phyloP scores from a whole-genome alignment of 2,888 invertebrate species.

The Chymomyza amoena region DNA sequence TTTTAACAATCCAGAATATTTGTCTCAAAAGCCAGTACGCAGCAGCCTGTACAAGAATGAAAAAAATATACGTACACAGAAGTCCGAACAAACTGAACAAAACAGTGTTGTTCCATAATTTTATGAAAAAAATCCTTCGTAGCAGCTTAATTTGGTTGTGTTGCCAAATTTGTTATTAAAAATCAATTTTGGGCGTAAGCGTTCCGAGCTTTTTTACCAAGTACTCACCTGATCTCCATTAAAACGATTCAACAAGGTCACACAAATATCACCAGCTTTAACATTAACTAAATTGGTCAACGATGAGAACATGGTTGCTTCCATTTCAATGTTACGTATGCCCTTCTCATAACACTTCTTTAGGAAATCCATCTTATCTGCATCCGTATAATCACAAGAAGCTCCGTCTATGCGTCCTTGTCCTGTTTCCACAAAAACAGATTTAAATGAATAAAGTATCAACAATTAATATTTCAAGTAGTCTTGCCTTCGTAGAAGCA shows the following conservation, averaged over 20 bases:
- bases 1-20: too few species aligned
- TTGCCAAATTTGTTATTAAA: too few species aligned
- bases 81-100: too few species aligned
- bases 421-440: constrained; percentile 78
- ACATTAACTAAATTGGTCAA: constrained; percentile 83
- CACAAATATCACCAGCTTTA: constrained; percentile 85
- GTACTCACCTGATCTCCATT: constrained; percentile 84
- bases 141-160: too few species aligned
- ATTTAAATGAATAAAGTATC: not conserved
- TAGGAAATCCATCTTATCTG: constrained; percentile 84
- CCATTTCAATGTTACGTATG: constrained; percentile 90
- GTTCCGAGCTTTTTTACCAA: too few species aligned
- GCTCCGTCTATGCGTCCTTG: constrained; percentile 89
- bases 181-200: too few species aligned
- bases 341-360: constrained; percentile 80
- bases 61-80: too few species aligned
- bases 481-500: constrained; percentile 88
- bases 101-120: too few species aligned
- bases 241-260: constrained; percentile 85
- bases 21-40: too few species aligned
- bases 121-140: too few species aligned
- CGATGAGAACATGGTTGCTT: constrained; percentile 86
- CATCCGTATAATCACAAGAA: constrained; percentile 84
- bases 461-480: not conserved
- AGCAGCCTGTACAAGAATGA: too few species aligned